Evolutionary conservation across 1,140 invertebrate genomes (phyloP).

Genomic region (Drosophila bipectinata): DNA sequence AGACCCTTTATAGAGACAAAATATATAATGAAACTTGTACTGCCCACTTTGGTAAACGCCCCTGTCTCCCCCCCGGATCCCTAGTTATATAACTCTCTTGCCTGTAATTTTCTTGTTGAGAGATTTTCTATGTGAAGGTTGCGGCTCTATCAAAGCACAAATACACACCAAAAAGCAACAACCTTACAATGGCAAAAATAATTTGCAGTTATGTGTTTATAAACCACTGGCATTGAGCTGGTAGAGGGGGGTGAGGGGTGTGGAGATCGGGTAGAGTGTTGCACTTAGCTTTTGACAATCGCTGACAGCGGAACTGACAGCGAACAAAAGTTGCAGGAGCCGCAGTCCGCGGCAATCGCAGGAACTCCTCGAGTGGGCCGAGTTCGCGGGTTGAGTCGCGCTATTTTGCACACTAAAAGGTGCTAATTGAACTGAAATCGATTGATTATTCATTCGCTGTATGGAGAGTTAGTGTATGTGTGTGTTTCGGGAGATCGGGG

Average conservation of each 20-base stretch:
- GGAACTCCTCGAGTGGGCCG: conserved; percentile 39
- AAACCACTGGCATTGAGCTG: conserved; percentile 67
- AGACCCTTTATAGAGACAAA: conserved; percentile 19
- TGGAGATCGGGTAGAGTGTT: conserved; percentile 9
- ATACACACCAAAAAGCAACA: conserved; percentile 30
- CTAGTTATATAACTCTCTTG: conserved; percentile 28
- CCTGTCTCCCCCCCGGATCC: conserved; percentile 8
- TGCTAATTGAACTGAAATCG: conserved; percentile 81
- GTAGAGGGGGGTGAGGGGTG: conserved; percentile 8
- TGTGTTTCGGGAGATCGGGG: not conserved
- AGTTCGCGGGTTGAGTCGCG: conserved; percentile 51
- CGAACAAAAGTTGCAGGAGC: conserved; percentile 32
- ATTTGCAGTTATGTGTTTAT: conserved; percentile 76
- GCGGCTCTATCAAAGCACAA: conserved; percentile 50
- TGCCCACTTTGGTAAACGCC: conserved; percentile 30
- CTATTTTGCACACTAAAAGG: conserved; percentile 81
- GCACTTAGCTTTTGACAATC: conserved; percentile 80
- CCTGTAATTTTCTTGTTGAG: conserved; percentile 82
- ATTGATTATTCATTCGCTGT: conserved; percentile 76
- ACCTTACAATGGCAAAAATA: conserved; percentile 72
- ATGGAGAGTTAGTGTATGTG: not conserved
- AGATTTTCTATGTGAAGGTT: conserved; percentile 84
- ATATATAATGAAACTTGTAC: conserved; percentile 23
- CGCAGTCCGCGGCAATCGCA: conserved; percentile 21
- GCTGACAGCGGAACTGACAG: conserved; percentile 62